phyloP scores from a whole-genome alignment of 2,113 vertebrate species.

The Falcunculus frontatus region DNA sequence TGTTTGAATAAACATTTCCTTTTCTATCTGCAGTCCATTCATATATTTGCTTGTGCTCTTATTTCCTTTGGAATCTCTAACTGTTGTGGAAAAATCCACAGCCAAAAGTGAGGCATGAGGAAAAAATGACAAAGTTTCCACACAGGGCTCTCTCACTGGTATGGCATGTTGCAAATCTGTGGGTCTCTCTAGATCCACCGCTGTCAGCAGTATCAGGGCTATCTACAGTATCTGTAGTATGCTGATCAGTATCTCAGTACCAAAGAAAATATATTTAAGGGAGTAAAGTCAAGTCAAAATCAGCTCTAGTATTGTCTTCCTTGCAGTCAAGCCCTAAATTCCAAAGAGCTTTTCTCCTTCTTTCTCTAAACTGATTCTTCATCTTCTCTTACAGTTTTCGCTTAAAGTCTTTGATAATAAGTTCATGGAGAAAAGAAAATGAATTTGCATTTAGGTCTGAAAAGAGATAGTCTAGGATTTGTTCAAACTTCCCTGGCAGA shows the following conservation, averaged over 20 bases:
- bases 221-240: background rate
- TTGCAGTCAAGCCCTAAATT: background rate
- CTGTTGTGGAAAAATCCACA: constrained; percentile 48
- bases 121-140: constrained; percentile 37
- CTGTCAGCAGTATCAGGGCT: background rate
- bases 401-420: background rate
- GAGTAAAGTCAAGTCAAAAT: background rate
- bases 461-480: background rate
- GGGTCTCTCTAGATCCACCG: background rate
- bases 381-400: background rate
- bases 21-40: constrained; percentile 3
- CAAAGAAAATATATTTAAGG: background rate
- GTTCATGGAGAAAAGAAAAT: background rate
- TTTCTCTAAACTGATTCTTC: background rate
- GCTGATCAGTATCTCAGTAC: background rate
- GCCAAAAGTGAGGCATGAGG: background rate
- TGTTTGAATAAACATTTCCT: constrained; percentile 51
- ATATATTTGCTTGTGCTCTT: constrained; percentile 39
- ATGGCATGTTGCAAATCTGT: background rate
- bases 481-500: background rate
- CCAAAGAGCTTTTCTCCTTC: background rate
- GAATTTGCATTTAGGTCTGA: background rate
- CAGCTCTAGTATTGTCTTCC: background rate
- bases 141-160: background rate
- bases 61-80: constrained; percentile 51